Base-by-base conservation (phyloP, 2,888 invertebrate species). In the Cephus rjabovi region DNA sequence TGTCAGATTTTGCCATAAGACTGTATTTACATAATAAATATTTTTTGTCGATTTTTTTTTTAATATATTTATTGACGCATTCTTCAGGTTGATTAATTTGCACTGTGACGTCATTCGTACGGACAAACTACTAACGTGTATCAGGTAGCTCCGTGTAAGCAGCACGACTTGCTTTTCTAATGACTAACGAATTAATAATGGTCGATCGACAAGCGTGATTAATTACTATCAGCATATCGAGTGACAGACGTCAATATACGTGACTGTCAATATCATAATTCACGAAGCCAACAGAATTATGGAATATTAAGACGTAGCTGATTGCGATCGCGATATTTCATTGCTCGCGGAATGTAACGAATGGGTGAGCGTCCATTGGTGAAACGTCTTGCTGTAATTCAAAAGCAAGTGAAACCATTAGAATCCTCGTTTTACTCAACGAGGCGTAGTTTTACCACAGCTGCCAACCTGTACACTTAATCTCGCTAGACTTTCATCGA, bases 301-400 rank as follows among this genome's bases (percentile, higher is more conserved):
- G 71, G 71, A 71, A 71, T 71, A 84, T 84, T 82, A 80, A 84
- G 84, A 84, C 84, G 81, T 81, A 74, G 31, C 71, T 77, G 79
- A 79, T 75, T 76, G 83, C 78, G 80, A 84, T 84, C 84, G 84
- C 78, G 84, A 84, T 81, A 79, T 84, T 80, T 74, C 81, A 82
- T 80, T 81, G 78, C 35, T 35, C 75, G 73, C 31, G 78, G 80
- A 82, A 81, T 82, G 82, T 81, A 79, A 80, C 80, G 78, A 83
- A 81, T 34, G 79, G 56, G 15, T 23, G 56, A 56, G 56, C 56
- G 23, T 23, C 56, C 56, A 23, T 56, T 23, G 56, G 56, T 23
- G 56, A 56, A 56, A 56, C 56, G 56, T 56, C 56, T 56, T 56
- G 56, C 56, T 23, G 56, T 56, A 56, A 56, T 56, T 56, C 56